A percentile compares a stretch with the other conserved stretches of the same genome.
Evolutionary conservation across 2,113 vertebrate species (phyloP).

Genomic region (Potamarius usumacintae): DNA sequence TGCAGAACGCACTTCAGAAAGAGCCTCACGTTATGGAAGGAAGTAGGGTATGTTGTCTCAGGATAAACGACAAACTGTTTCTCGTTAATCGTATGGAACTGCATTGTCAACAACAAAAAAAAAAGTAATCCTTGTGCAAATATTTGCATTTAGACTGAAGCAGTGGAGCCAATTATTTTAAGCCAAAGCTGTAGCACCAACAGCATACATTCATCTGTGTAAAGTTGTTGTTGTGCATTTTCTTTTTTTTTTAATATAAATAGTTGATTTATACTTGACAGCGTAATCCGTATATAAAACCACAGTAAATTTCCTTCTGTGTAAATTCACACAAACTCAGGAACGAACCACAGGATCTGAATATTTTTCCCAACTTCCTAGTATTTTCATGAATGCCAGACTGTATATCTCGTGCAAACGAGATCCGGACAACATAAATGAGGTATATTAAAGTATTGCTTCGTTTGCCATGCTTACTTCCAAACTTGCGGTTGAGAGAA

Average conservation of each 20-base stretch:
- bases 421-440: neutral
- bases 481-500: neutral
- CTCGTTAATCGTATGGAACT: neutral
- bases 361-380: neutral
- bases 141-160: no score
- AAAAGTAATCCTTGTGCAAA: neutral
- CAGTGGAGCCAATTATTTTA: neutral
- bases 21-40: slow-evolving; percentile 85
- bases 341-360: neutral
- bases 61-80: no score
- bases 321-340: no score
- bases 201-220: neutral
- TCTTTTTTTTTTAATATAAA: neutral
- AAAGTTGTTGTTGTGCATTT: neutral
- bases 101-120: neutral
- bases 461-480: neutral
- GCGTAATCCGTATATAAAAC: neutral
- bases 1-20: slow-evolving; percentile 81
- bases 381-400: neutral
- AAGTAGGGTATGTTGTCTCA: slow-evolving; percentile 73
- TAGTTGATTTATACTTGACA: neutral
- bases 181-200: neutral
- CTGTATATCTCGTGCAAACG: neutral
- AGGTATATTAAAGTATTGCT: neutral
- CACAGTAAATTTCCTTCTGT: neutral